These are phyloP conservation scores for Neosalanx taihuensis DNA, from an alignment of 2,797 vertebrate genomes.

Conservation along the genomic window DNA sequence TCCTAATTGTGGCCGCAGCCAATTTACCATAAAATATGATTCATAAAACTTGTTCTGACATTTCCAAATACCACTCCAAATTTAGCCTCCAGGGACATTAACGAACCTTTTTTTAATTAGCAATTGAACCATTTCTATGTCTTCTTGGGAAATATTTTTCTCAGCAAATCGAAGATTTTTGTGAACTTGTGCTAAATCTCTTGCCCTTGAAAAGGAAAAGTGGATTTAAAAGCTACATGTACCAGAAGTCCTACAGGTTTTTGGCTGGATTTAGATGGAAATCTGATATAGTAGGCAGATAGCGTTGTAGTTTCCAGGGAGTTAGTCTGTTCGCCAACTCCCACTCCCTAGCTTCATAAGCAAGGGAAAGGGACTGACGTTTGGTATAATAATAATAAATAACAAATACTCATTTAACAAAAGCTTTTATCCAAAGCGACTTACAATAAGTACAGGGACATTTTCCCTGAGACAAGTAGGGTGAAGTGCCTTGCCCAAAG, in stretches of 20 bases:
- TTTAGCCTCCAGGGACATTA: conserved; percentile 6
- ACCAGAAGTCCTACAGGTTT: conserved; percentile 1
- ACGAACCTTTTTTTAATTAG: conserved; percentile 33
- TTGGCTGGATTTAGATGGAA: conserved; percentile 20
- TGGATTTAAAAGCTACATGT: not conserved
- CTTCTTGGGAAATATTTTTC: conserved; percentile 19
- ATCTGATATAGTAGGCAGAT: conserved; percentile 20
- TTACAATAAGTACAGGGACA: no score
- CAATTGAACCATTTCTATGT: conserved; percentile 1
- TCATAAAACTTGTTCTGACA: conserved; percentile 37
- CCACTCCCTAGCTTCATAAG: conserved; percentile 16
- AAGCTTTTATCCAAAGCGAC: no score
- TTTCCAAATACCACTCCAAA: conserved; percentile 38
- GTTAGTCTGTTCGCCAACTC: conserved; percentile 18
- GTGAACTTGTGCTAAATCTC: not conserved
- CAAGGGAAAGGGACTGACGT: conserved; percentile 40
- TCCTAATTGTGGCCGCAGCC: conserved; percentile 24
- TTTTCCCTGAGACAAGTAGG: no score
- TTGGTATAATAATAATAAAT: conserved; percentile 14
- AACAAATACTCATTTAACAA: no score
- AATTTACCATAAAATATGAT: conserved; percentile 28
- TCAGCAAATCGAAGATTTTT: conserved; percentile 23
- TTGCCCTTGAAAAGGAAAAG: conserved; percentile 15
- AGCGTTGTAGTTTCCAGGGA: conserved; percentile 10
- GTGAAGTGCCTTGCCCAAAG: no score